Percentiles rank a stretch among this genome's conserved stretches.
These are phyloP conservation scores for Poecilia wingei DNA, from an alignment of 2,797 vertebrate species.

Conservation along the genomic window DNA sequence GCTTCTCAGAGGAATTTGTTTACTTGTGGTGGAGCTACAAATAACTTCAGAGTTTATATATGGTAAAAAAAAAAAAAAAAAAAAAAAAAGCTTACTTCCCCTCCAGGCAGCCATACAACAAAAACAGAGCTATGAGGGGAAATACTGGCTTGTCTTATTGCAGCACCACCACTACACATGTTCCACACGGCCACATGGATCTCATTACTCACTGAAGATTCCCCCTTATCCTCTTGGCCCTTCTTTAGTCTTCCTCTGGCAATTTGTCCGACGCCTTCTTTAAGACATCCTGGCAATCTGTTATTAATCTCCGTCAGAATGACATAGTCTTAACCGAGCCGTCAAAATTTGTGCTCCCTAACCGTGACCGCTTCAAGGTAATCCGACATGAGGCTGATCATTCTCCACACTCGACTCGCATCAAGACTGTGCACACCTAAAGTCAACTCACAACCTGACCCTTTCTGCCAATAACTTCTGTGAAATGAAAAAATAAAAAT, in stretches of 20 bases:
- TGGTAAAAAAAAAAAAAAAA: slow-evolving; percentile 67
- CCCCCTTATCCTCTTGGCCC: slow-evolving; percentile 31
- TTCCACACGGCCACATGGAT: slow-evolving; percentile 75
- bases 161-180: slow-evolving; percentile 70
- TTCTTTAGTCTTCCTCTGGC: slow-evolving; percentile 53
- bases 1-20: slow-evolving; percentile 81
- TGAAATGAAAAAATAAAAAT: slow-evolving; percentile 5
- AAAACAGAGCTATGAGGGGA: slow-evolving; percentile 70
- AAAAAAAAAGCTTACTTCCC: slow-evolving; percentile 65
- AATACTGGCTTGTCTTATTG: slow-evolving; percentile 66
- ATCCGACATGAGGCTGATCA: slow-evolving; percentile 11
- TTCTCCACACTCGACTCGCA: slow-evolving; percentile 32
- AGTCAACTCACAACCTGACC: slow-evolving; percentile 14
- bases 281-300: slow-evolving; percentile 55
- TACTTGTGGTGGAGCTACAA: slow-evolving; percentile 80
- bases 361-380: neutral
- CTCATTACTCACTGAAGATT: slow-evolving; percentile 64
- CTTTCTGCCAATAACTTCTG: slow-evolving; percentile 14
- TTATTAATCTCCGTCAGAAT: slow-evolving; percentile 52
- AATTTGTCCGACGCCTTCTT: slow-evolving; percentile 64
- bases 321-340: slow-evolving; percentile 40
- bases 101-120: slow-evolving; percentile 74
- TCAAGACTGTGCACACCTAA: slow-evolving; percentile 29
- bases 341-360: slow-evolving; percentile 30
- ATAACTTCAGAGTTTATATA: slow-evolving; percentile 79